Base-by-base conservation (phyloP, 2,797 vertebrate species). In the Morelia viridis region DNA sequence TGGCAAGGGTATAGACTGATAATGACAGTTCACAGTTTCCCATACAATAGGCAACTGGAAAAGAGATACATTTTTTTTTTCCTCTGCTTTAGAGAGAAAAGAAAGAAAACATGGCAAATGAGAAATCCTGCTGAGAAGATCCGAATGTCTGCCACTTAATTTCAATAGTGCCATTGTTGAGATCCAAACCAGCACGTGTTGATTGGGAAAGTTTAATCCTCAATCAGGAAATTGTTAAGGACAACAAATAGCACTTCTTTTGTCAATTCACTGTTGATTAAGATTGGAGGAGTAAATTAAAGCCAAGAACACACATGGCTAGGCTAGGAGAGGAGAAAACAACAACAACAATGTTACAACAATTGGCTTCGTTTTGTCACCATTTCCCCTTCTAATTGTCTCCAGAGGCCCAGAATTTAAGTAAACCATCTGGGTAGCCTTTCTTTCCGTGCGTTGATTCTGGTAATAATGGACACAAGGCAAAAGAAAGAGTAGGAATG, bases 141-240 rank as follows among this genome's bases (percentile, higher is more conserved):
- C 1, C 31, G 53, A 58, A 89, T 91, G 35, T 91, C 26, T 41
- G 13, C 60, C 1, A 17, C 19, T 46, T 50, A 58, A 57, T 56
- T 53, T 88, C 71, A 90, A 65, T 65, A 83, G 68, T 58, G 35
- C 58, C 50, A 90, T 90, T 89, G 76, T 61, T 17, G 12, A 84
- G 86, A 85, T 91, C 61, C 22, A 91, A 57, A 61, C 86, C n/a
- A 31, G 86, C 92, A 85, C 41, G 17, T 93, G 87, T 91, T 71
- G 92, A 93, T 88, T 71, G 71, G 86, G 46, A 71, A 90, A 87
- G 85, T 87, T 87, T 91, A 91, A 91, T 92, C 57, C 90, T 71
- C 89, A 92, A 92, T 92, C 92, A 92, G 71, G 85, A 92, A 90
- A 92, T 90, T 90, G 89, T 92, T 88, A 92, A 88, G 85, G 46